These are phyloP conservation scores for Heloderma charlesbogerti DNA, from an alignment of 2,113 vertebrate genomes.

Conservation along the genomic window DNA sequence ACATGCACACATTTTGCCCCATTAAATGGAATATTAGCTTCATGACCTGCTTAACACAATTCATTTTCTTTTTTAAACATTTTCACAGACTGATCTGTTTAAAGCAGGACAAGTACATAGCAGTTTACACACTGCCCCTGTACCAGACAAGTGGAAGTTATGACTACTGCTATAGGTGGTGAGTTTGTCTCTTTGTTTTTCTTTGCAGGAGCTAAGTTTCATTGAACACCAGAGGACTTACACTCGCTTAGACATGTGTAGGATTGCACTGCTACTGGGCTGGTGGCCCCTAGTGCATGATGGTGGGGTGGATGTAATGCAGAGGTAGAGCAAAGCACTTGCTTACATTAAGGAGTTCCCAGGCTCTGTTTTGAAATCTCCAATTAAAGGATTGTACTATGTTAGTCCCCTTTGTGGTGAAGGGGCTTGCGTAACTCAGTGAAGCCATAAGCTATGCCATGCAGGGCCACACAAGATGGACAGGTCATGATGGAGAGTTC, in stretches of 20 bases:
- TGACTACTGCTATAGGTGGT: neutral
- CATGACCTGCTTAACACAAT: neutral
- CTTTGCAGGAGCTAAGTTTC: neutral
- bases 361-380: no score
- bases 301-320: neutral
- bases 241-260: neutral
- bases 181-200: neutral
- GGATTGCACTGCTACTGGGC: neutral
- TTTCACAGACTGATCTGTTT: neutral
- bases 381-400: no score
- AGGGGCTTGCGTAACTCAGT: no score
- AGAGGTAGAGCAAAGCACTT: neutral
- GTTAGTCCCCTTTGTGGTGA: no score
- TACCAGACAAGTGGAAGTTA: neutral
- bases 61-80: neutral
- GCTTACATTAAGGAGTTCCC: neutral
- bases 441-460: no score
- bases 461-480: no score
- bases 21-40: neutral
- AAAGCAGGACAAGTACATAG: neutral
- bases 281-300: neutral
- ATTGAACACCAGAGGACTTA: neutral
- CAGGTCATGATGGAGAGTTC: no score
- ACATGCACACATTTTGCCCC: neutral
- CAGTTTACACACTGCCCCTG: neutral